Base-by-base conservation (phyloP, 2,113 vertebrate species). In the Oreocharis arfaki region DNA sequence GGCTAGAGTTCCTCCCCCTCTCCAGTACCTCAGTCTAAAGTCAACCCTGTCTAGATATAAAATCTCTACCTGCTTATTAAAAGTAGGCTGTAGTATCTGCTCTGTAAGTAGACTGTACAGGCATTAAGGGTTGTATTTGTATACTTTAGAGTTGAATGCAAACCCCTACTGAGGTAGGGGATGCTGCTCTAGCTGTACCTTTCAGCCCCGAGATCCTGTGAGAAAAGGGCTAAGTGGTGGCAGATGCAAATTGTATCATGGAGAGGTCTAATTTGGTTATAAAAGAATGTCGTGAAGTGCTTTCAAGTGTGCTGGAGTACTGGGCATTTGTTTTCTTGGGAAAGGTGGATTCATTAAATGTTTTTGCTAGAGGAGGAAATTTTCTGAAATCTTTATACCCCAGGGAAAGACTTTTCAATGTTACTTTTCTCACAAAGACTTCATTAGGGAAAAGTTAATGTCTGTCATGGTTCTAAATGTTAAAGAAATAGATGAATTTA, bases 381-480 rank as follows among this genome's bases (percentile, higher is more conserved):
- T 42, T 39, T 73, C 16, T 90, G 57, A 57, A n/a, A 49, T 60
- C 10, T 22, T 77, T 35, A 50, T 61, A 44, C 27, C 19, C 9
- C 2, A 19, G 28, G 19, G 49, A 78, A 32, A 12, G 56, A 30
- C 9, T 47, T 73, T 42, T 50, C 12, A 6, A 3, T 56, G 26
- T 81, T 76, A 26, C 20, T 37, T 82, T 42, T 53, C 32, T n/a
- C 30, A 64, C 35, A 68, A 85, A n/a, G 16, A 50, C 63, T 56
- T 77, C 3, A 44, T 69, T 69, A 57, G 57, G 23, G 42, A 55
- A 67, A 61, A 60, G 4, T 11, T 44, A 65, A 49, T 46, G 28
- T 65, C n/a, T 67, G 8, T 75, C 11, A 5, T 77, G 0, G 0
- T 80, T 80, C 50, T 2, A 0, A 39, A 28, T 60, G 14, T 41